Percentiles rank a stretch among this genome's conserved stretches.
These are phyloP conservation scores for Tyria jacobaeae DNA, from an alignment of 2,888 invertebrate genomes.

Conservation along the genomic window DNA sequence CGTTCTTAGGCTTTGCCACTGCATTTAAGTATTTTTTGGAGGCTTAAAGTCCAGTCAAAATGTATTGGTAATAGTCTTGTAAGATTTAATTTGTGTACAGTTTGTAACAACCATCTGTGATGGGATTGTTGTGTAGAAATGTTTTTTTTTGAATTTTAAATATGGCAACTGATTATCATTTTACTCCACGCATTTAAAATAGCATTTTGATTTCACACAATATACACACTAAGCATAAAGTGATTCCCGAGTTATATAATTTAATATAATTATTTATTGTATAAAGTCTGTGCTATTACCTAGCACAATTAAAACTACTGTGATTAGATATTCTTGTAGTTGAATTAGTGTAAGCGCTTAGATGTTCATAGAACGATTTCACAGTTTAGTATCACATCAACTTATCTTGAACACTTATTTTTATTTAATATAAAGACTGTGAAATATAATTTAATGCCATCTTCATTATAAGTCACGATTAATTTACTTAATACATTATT, in stretches of 20 bases:
- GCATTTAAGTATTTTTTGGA: slow-evolving; percentile 31
- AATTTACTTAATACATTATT: slow-evolving; percentile 58
- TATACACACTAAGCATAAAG: slow-evolving; percentile 16
- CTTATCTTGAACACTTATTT: slow-evolving; percentile 65
- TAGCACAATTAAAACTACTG: slow-evolving; percentile 44
- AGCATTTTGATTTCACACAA: slow-evolving; percentile 50
- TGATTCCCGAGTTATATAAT: slow-evolving; percentile 10
- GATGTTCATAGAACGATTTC: no score
- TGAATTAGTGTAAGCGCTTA: slow-evolving; percentile 28
- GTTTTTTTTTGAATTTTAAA: slow-evolving; percentile 20
- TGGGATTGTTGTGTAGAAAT: slow-evolving; percentile 36
- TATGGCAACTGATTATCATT: slow-evolving; percentile 44
- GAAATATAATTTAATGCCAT: slow-evolving; percentile 78
- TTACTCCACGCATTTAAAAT: slow-evolving; percentile 52
- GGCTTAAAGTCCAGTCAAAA: slow-evolving; percentile 13
- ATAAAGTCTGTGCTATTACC: slow-evolving; percentile 23
- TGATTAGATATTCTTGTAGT: slow-evolving; percentile 45
- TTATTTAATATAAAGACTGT: slow-evolving; percentile 77
- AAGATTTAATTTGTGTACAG: slow-evolving; percentile 26
- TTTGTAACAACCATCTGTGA: slow-evolving; percentile 21
- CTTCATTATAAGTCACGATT: slow-evolving; percentile 65
- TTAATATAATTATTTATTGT: slow-evolving; percentile 10
- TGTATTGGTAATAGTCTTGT: background rate
- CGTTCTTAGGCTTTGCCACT: background rate
- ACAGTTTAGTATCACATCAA: slow-evolving; percentile 33